phyloP scores from a whole-genome alignment of 2,888 invertebrate genomes.

The Alloplasta piceator region DNA sequence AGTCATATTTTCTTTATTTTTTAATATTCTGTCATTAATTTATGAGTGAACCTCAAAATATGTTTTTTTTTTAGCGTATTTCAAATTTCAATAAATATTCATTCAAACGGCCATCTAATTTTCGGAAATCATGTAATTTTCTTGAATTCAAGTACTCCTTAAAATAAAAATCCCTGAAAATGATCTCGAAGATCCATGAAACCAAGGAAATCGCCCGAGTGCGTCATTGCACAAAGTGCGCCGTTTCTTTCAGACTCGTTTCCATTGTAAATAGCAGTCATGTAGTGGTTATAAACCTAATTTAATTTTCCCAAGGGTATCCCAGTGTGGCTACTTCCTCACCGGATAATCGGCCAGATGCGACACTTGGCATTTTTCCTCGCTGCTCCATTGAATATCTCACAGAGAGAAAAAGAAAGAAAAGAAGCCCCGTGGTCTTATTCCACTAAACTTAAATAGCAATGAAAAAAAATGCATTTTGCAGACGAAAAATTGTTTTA shows the following conservation, averaged over 20 bases:
- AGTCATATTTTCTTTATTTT: too few species aligned
- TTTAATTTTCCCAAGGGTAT: conserved; percentile 52
- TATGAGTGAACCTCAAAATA: too few species aligned
- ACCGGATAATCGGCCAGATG: conserved; percentile 55
- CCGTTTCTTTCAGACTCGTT: conserved; percentile 16
- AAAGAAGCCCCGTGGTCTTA: conserved; percentile 3
- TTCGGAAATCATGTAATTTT: too few species aligned
- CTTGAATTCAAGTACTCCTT: too few species aligned
- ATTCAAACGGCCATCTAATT: too few species aligned
- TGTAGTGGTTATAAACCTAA: conserved; percentile 46
- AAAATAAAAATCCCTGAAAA: background rate
- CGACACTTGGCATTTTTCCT: conserved; percentile 45
- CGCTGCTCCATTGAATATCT: conserved; percentile 14
- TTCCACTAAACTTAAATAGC: too few species aligned
- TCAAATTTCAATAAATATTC: too few species aligned
- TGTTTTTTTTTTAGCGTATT: too few species aligned
- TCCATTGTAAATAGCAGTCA: conserved; percentile 43
- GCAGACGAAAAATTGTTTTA: too few species aligned
- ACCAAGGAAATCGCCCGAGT: background rate
- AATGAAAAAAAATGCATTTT: too few species aligned
- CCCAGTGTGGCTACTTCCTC: conserved; percentile 35
- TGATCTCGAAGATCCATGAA: background rate
- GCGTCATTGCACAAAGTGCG: conserved; percentile 3
- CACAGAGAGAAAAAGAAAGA: conserved; percentile 18
- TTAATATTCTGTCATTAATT: too few species aligned